Percentiles rank a stretch among this genome's conserved stretches.
These are phyloP conservation scores for Hydrozoanthus tunicans DNA, from an alignment of 64 coral and sea anemone species.

Conservation along the genomic window DNA sequence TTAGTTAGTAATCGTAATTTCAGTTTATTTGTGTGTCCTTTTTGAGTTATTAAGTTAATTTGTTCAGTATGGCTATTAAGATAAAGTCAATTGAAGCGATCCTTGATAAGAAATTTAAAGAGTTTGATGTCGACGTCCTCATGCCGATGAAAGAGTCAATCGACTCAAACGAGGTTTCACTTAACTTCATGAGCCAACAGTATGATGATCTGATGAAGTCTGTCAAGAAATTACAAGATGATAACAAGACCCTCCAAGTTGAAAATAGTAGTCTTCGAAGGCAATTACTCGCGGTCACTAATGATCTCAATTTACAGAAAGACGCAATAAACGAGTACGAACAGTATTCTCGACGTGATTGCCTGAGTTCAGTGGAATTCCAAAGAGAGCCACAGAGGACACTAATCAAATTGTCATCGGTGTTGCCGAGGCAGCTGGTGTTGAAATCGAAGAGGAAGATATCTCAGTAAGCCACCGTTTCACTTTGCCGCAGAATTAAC, in stretches of 20 bases:
- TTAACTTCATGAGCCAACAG: no score
- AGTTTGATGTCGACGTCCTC: neutral
- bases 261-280: no score
- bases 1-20: neutral
- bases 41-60: neutral
- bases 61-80: neutral
- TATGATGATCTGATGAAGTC: no score
- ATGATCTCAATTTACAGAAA: no score
- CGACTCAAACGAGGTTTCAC: no score
- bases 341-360: no score
- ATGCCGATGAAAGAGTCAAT: no score
- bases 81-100: neutral
- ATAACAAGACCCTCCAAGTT: no score
- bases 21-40: no score
- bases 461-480: neutral
- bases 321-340: no score
- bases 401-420: conserved; percentile 3
- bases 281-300: no score
- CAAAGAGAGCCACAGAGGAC: neutral
- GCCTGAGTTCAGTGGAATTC: neutral
- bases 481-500: neutral
- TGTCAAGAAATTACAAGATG: no score
- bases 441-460: conserved; percentile 7
- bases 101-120: neutral
- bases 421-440: neutral